Evolutionary conservation across 1,140 invertebrate species (phyloP), one percentile per base, ranked within the genome.

Genomic region (Bombus picipes): DNA sequence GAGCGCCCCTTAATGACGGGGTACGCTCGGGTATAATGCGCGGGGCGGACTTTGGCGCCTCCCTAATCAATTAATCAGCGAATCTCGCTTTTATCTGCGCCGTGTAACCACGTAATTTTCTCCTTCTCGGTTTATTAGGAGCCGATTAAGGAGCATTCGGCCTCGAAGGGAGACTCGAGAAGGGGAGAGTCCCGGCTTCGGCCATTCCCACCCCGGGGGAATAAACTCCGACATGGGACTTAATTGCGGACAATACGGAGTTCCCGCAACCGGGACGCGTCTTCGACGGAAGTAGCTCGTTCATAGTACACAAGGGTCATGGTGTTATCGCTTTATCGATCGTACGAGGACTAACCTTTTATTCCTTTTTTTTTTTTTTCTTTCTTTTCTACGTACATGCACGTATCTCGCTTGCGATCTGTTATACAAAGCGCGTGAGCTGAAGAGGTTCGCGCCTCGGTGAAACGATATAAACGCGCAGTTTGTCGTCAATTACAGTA

Each of bases 21-120:
- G 87, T 89, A 89, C 84, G 81, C 65, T 76, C 75, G 76, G 57
- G 87, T 89, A 89, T 94, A 94, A 94, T 92, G 90, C 84, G 87
- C 80, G 86, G 91, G 93, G 93, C 94, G 93, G 88, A 87, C 89
- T 90, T 91, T 90, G 87, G 91, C 92, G 89, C 93, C 94, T 94
- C 92, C 93, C 92, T 93, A 94, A 94, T 94, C 94, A 94, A 94
- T 94, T 94, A 94, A 94, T 94, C 94, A 94, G 92, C 88, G 92
- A 93, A 94, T 94, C 91, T 93, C 87, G 68, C 90, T 88, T 93
- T 92, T 92, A 92, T 93, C 90, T 75, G 75, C 76, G 75, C 77
- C 84, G 78, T 88, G 80, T 85, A 83, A 91, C 88, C 70, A 83
- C 82, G 79, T 87, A 80, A 89, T 90, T 90, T 89, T 90, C 86